Conservation (phyloP, 1,140 invertebrate species). For the Coptotermes formosanus region DNA sequence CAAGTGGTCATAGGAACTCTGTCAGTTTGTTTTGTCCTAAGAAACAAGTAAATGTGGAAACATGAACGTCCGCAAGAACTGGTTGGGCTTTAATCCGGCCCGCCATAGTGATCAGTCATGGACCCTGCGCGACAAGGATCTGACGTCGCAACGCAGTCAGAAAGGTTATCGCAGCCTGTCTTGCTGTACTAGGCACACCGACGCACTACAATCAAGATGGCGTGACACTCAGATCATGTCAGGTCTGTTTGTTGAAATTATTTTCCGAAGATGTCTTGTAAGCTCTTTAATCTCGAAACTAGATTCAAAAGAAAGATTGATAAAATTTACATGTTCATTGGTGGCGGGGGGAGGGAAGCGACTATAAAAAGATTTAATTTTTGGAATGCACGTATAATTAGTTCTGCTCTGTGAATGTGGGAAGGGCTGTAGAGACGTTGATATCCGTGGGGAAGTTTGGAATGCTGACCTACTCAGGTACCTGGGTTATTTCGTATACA, state of each 20-base stretch:
- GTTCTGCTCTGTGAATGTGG: not conserved
- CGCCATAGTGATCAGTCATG: not conserved
- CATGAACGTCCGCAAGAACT: no score
- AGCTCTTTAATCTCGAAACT: not conserved
- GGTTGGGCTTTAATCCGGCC: no score
- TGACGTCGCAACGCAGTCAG: not conserved
- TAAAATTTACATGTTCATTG: not conserved
- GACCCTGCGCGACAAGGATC: not conserved
- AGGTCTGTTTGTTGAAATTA: conserved; percentile 9
- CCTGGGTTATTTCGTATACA: not conserved
- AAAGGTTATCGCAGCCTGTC: not conserved
- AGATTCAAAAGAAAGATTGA: conserved; percentile 19
- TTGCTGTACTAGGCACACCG: not conserved
- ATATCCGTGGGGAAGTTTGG: not conserved
- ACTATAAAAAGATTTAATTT: not conserved
- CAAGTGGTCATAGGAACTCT: no score
- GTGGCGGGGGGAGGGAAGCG: not conserved
- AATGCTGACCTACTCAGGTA: not conserved
- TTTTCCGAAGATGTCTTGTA: conserved; percentile 13
- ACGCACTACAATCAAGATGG: not conserved
- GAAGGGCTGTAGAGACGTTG: not conserved
- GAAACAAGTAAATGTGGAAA: no score
- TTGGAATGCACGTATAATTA: not conserved
- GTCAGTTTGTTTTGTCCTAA: no score
- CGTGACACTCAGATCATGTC: not conserved